These are phyloP conservation scores for Climacteris rufus DNA, from an alignment of 2,113 vertebrate species.

Conservation along the genomic window DNA sequence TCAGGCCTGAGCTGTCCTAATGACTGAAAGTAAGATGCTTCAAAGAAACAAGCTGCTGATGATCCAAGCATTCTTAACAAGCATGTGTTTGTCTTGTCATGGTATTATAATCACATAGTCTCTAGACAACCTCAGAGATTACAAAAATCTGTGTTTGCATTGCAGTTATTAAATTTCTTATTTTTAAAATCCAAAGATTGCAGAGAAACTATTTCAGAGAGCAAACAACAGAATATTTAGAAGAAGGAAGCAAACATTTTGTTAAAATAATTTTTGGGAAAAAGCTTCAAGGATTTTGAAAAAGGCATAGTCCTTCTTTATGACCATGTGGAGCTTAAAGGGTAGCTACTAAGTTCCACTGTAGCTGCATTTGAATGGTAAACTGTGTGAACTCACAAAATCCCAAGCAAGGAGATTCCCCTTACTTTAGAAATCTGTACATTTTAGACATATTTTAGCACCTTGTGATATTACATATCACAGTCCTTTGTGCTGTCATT, in stretches of 20 bases:
- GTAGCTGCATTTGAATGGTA: background rate
- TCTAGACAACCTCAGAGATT: background rate
- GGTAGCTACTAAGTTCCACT: background rate
- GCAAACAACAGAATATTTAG: conserved; percentile 21
- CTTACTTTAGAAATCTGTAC: background rate
- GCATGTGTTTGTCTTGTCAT: background rate
- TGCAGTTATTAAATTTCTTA: background rate
- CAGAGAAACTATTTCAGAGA: background rate
- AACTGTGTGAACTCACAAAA: background rate
- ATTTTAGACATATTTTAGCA: background rate
- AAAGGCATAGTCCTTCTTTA: background rate
- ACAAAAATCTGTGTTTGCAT: background rate
- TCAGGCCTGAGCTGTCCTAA: background rate
- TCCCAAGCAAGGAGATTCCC: background rate
- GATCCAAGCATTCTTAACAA: background rate
- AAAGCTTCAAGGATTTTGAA: conserved; percentile 15
- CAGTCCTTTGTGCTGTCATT: background rate
- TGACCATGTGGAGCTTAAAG: background rate
- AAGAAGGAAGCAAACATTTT: conserved; percentile 29
- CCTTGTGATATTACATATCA: background rate
- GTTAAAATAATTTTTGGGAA: background rate
- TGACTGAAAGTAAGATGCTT: background rate
- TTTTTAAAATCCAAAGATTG: background rate
- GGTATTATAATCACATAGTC: background rate
- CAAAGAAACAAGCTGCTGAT: background rate